Base-by-base conservation (phyloP, 1,140 invertebrate genomes). In the Bombus waltoni region DNA sequence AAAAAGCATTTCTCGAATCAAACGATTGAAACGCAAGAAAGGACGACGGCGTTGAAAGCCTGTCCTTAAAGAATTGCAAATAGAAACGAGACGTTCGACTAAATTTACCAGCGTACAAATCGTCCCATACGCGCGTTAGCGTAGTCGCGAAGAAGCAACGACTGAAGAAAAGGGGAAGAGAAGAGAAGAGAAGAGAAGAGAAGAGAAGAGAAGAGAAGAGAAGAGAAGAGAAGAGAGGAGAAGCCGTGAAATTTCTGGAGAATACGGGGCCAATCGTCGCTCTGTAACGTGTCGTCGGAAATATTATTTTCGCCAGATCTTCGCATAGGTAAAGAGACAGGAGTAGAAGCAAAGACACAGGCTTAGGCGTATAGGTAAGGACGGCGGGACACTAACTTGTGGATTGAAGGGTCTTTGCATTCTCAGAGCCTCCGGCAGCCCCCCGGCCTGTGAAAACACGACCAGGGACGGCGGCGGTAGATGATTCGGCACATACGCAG, bases 381-480 rank as follows among this genome's bases (percentile, higher is more conserved):
- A 90, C 80, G 88, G 86, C 76, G 83, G 90, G 89, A 88, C 90
- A 95, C 95, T 95, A 95, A 97, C 96, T 96, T 97, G 96, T 94
- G 96, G 96, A 94, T 96, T 96, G 95, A 97, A 97, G 92, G 97
- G 96, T 95, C 97, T 96, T 96, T 97, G 97, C 95, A 97, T 97
- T 96, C 97, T 96, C 91, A 97, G 95, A 88, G 97, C 97, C 94
- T 98, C 97, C 93, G 97, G 96, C 93, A 97, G 96, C 87, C 96
- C 96, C 92, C 96, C 97, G 92, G 97, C 96, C 95, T 97, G 97
- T 87, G 97, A 98, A 93, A 98, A 97, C 82, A 98, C 97, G 95
- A 98, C 97, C 93, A 98, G 95, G 93, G 97, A 97, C 87, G 97
- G 97, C 91, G 97, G 97, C 94, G 97, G 97, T 93, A 97, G 95